phyloP scores from a whole-genome alignment of 2,797 vertebrate species.

The Rhinatrema bivittatum region DNA sequence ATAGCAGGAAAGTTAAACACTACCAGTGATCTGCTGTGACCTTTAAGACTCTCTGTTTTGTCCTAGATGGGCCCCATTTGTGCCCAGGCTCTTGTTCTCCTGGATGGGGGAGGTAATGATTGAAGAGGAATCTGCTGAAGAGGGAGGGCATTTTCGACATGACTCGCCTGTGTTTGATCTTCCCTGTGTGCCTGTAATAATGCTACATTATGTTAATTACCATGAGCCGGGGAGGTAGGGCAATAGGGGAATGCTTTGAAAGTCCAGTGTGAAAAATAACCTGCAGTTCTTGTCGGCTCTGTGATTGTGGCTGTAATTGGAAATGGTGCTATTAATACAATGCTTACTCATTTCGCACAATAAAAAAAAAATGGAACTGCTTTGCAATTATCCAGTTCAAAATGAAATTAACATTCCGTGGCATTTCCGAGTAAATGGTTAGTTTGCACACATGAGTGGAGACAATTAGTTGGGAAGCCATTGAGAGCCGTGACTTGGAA shows the following conservation, averaged over 20 bases:
- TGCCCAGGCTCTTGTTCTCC: neutral
- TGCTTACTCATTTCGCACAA: slow-evolving; percentile 40
- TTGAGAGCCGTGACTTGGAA: slow-evolving; percentile 33
- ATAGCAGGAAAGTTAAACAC: too few relatives aligned
- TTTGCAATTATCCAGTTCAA: slow-evolving; percentile 37
- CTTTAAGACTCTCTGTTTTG: too few relatives aligned
- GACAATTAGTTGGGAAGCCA: slow-evolving; percentile 50
- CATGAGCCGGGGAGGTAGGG: neutral
- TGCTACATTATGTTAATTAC: slow-evolving; percentile 42
- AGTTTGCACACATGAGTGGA: slow-evolving; percentile 55
- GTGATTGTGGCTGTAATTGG: slow-evolving; percentile 7
- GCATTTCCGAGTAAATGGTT: slow-evolving; percentile 47
- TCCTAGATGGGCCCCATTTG: too few relatives aligned
- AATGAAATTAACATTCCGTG: slow-evolving; percentile 59
- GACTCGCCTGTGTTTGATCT: slow-evolving; percentile 3
- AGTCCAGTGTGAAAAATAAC: slow-evolving; percentile 4
- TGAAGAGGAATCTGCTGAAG: neutral
- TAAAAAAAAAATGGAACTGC: slow-evolving; percentile 26
- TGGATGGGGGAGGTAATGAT: neutral
- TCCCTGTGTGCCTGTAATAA: slow-evolving; percentile 41
- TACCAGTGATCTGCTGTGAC: too few relatives aligned
- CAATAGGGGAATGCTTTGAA: slow-evolving; percentile 10
- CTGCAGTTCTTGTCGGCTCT: neutral
- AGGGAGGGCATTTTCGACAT: neutral
- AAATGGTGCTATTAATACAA: slow-evolving; percentile 44